Evolutionary conservation across 2,113 vertebrate genomes (phyloP), one percentile per base, ranked within the genome.

Genomic region (Cryptotis parvus): DNA sequence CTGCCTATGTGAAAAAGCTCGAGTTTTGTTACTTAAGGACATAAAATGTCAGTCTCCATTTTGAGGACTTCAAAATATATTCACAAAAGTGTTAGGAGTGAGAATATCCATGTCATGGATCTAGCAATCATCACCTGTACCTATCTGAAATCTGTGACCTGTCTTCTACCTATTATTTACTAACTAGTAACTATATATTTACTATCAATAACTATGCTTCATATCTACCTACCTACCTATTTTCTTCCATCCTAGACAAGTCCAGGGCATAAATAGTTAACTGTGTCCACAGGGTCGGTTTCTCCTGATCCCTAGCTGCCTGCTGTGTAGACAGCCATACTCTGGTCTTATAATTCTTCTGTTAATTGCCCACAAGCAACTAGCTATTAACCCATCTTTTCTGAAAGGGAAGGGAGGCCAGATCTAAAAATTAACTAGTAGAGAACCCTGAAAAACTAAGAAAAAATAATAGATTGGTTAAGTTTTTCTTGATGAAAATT

Each of bases 381-480:
- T 37, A 18, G 43, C 6, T 65, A 79, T 29, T 27, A 24, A 55
- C 24, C 43, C 74, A 41, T 1, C 58, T 70, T 52, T 26, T 49
- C 45, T 7, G 14, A 20, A 68, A 33, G 73, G 82, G 63, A 69
- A 37, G n/a, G 41, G 27, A 73, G 68, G 55, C 55, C 49, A 74
- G 55, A 31, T 9, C 6, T 4, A 35, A 77, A 52, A 76, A 26
- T 49, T 37, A 63, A 55, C 6, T 5, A 65, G 43, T 6, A 26
- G 31, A 83, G 45, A 66, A 24, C 14, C 24, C n/a, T 2, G 0
- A n/a, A 29, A n/a, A 7, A 5, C 18, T 66, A n/a, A 33, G 68
- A 90, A 52, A 31, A 35, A 11, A 26, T 3, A 11, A 24, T 4
- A 5, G 3, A 10, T 74, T 43, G 27, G 9, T 0, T 6, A 15